Conservation (phyloP, 2,888 invertebrate species). For the Argyresthia goedartella region DNA sequence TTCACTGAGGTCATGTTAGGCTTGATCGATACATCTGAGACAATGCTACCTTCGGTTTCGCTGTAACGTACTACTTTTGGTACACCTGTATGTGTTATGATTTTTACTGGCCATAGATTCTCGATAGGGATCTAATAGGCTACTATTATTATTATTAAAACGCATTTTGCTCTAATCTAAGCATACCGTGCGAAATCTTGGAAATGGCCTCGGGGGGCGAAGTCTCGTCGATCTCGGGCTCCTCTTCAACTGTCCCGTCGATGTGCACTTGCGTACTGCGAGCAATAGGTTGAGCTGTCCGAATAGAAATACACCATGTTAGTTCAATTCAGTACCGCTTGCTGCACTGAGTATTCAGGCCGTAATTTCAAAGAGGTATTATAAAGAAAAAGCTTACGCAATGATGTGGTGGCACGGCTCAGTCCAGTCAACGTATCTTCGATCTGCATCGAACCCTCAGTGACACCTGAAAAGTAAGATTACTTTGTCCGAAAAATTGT, state of each 20-base stretch:
- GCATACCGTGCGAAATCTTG: constrained; percentile 29
- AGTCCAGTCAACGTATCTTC: constrained; percentile 41
- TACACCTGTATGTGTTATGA: no score
- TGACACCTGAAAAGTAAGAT: constrained; percentile 28
- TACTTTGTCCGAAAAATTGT: no score
- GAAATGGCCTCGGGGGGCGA: constrained; percentile 37
- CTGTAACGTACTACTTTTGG: no score
- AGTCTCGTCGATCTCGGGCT: constrained; percentile 50
- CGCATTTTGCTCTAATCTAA: no score
- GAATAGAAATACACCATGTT: background rate
- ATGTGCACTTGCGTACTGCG: constrained; percentile 57
- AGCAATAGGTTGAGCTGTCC: constrained; percentile 47
- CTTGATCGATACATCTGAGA: no score
- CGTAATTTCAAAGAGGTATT: background rate
- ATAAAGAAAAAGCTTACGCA: constrained; percentile 37
- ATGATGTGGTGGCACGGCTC: constrained; percentile 40
- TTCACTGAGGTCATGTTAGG: no score
- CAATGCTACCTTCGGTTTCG: no score
- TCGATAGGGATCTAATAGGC: no score
- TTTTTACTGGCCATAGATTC: no score
- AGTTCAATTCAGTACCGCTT: no score
- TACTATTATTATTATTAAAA: no score
- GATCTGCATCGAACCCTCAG: constrained; percentile 38
- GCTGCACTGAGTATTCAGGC: background rate
- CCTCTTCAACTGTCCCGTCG: constrained; percentile 54